Conservation (phyloP, 2,113 vertebrate species). For the Cyprinodon brontotheroides region DNA sequence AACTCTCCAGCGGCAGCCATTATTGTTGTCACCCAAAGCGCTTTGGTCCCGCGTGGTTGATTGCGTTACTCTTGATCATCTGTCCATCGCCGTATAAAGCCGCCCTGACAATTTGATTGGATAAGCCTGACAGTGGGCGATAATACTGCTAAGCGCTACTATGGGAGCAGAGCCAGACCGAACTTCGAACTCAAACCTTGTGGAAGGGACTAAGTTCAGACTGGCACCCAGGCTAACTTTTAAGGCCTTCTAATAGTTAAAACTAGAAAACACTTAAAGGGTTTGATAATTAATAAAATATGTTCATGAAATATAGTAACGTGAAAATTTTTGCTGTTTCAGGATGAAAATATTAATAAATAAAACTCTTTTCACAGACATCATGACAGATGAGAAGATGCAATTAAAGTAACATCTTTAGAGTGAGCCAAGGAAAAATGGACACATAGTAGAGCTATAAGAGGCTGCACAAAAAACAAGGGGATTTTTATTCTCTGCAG, state of each 20-base stretch:
- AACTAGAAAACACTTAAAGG: not conserved
- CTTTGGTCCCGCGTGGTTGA: no score
- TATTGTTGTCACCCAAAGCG: no score
- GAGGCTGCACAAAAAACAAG: not conserved
- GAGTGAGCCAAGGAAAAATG: not conserved
- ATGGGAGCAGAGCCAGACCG: no score
- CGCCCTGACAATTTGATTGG: no score
- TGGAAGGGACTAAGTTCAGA: no score
- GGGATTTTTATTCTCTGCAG: not conserved
- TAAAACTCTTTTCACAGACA: not conserved
- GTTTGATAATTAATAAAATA: not conserved
- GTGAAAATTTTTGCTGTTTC: not conserved
- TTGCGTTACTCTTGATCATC: no score
- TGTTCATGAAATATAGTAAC: not conserved
- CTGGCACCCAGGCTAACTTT: no score
- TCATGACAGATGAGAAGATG: not conserved
- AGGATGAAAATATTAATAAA: not conserved
- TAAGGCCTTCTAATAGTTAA: not conserved
- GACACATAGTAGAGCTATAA: not conserved
- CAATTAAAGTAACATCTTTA: not conserved
- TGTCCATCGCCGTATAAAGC: no score
- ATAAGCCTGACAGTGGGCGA: no score
- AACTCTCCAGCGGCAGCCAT: no score
- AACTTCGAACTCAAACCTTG: no score
- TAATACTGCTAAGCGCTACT: no score